These are phyloP conservation scores for Lasioglossum malachurum DNA, from an alignment of 2,888 invertebrate species.

Conservation along the genomic window DNA sequence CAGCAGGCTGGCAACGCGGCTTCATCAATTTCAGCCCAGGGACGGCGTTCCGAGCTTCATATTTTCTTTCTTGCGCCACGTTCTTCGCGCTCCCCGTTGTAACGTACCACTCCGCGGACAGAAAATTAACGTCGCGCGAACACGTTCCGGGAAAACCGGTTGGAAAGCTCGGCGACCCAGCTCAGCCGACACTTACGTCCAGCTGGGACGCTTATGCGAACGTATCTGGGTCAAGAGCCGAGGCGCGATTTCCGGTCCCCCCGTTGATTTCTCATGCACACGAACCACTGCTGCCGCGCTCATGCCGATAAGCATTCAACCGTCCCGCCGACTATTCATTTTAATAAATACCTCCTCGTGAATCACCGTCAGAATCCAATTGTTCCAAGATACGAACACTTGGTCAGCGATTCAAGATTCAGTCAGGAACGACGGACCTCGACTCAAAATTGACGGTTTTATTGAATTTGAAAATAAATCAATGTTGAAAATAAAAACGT, in stretches of 20 bases:
- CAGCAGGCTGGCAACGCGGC: slow-evolving; percentile 23
- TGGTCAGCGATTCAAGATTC: neutral
- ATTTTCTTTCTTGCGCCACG: slow-evolving; percentile 45
- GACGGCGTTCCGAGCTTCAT: slow-evolving; percentile 49
- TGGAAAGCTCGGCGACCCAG: slow-evolving; percentile 19
- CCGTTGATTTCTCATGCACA: slow-evolving; percentile 39
- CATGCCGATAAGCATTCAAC: slow-evolving; percentile 34
- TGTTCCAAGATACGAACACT: neutral
- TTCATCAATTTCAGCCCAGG: slow-evolving; percentile 62
- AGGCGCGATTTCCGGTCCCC: neutral
- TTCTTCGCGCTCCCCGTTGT: slow-evolving; percentile 14
- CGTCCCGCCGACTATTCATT: slow-evolving; percentile 43
- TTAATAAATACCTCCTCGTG: slow-evolving; percentile 56
- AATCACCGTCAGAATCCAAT: slow-evolving; percentile 45
- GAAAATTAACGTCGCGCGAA: slow-evolving; percentile 66
- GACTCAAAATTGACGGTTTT: neutral
- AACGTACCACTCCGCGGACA: slow-evolving; percentile 55
- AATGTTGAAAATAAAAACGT: neutral
- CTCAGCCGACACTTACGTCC: slow-evolving; percentile 48
- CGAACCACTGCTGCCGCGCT: slow-evolving; percentile 14
- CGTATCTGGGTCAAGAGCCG: slow-evolving; percentile 50
- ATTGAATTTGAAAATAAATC: neutral
- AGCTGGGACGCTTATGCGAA: slow-evolving; percentile 51
- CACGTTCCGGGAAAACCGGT: slow-evolving; percentile 58
- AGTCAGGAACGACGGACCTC: neutral